Conservation (phyloP, 2,888 invertebrate genomes). For the Embidobia sp. region DNA sequence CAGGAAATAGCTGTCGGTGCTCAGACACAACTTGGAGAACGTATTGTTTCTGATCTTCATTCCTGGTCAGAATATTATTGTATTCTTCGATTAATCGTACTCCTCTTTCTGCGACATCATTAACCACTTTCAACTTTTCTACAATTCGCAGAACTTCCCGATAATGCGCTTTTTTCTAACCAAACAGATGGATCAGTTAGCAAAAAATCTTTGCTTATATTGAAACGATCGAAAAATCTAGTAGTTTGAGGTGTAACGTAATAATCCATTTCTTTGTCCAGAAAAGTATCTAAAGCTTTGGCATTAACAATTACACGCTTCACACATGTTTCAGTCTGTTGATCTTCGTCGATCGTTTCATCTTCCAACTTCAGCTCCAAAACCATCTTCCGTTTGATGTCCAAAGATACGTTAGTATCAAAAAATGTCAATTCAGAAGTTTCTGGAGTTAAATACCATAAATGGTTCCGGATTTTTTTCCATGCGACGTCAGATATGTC, state of each 20-base stretch:
- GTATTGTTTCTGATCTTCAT: no score
- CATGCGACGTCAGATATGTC: slow-evolving; percentile 16
- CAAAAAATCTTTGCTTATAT: slow-evolving; percentile 24
- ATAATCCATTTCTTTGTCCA: slow-evolving; percentile 34
- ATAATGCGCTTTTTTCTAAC: slow-evolving; percentile 15
- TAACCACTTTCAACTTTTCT: slow-evolving; percentile 34
- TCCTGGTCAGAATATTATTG: no score
- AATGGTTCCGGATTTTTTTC: slow-evolving; percentile 39
- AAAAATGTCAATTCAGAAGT: slow-evolving; percentile 45
- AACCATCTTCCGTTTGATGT: slow-evolving; percentile 8
- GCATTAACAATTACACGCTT: slow-evolving; percentile 2
- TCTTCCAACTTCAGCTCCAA: neutral
- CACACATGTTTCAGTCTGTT: neutral
- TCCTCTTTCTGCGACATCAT: slow-evolving; percentile 44
- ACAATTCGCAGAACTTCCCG: neutral
- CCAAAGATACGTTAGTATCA: slow-evolving; percentile 3
- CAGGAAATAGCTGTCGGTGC: no score
- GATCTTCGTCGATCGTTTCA: neutral
- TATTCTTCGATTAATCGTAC: no score
- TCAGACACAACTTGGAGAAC: no score
- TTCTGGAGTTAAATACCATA: slow-evolving; percentile 60
- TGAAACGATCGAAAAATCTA: slow-evolving; percentile 30
- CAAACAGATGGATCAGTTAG: slow-evolving; percentile 24
- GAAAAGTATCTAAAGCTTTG: neutral
- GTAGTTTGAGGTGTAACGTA: slow-evolving; percentile 20